Percentiles rank a stretch among this genome's conserved stretches.
phyloP scores from a whole-genome alignment of 2,113 vertebrate genomes.

The Boulengeromyrus knoepffleri region DNA sequence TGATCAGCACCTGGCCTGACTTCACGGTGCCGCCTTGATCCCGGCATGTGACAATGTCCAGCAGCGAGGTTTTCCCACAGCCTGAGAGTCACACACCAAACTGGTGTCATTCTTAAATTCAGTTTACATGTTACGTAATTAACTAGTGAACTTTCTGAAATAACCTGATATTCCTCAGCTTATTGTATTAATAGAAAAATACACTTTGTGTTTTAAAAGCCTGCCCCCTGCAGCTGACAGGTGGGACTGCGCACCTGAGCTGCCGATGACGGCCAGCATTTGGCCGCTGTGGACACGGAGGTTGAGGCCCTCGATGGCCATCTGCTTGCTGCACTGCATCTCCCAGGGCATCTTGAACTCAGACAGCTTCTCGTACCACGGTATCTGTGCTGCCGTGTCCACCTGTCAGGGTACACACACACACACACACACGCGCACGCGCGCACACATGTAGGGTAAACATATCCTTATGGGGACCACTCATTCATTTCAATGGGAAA shows the following conservation, averaged over 20 bases:
- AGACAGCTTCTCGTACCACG: slow-evolving; percentile 81
- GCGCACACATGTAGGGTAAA: no score
- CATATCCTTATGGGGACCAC: no score
- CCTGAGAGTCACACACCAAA: slow-evolving; percentile 45
- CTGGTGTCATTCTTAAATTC: neutral
- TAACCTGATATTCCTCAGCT: neutral
- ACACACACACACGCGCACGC: no score
- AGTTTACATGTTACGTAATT: neutral
- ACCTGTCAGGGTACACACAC: slow-evolving; percentile 56
- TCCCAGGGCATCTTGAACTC: slow-evolving; percentile 82
- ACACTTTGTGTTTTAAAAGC: neutral
- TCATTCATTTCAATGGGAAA: no score
- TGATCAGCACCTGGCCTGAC: slow-evolving; percentile 76
- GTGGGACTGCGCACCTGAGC: slow-evolving; percentile 67
- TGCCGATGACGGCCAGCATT: slow-evolving; percentile 92
- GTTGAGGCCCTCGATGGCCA: slow-evolving; percentile 74
- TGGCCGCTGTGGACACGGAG: slow-evolving; percentile 82
- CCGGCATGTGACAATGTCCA: slow-evolving; percentile 85
- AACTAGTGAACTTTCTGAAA: neutral
- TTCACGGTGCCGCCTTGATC: slow-evolving; percentile 69
- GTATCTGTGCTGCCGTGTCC: slow-evolving; percentile 76
- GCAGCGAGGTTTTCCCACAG: slow-evolving; percentile 79
- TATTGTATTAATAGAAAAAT: neutral
- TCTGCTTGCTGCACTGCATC: slow-evolving; percentile 56
- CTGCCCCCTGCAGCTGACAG: neutral